Evolutionary conservation across 2,888 invertebrate genomes (phyloP).

Genomic region (Cartodere bifasciata): DNA sequence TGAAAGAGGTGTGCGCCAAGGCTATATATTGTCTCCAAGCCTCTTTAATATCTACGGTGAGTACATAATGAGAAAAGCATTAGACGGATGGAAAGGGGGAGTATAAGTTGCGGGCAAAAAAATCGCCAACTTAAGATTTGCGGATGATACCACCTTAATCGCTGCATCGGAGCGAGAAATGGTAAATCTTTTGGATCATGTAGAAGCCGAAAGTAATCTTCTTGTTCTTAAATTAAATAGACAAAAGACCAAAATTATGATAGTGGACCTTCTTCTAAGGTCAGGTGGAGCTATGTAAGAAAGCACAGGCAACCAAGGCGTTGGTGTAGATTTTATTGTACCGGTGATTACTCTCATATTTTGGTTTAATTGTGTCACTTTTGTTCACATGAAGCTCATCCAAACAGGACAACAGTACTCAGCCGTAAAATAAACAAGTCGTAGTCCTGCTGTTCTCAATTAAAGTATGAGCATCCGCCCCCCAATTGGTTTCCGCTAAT

Average conservation of each 20-base stretch:
- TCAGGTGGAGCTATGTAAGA: no score
- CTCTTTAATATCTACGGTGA: constrained; percentile 10
- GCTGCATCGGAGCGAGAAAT: constrained; percentile 3
- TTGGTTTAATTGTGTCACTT: no score
- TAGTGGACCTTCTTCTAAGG: no score
- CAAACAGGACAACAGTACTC: no score
- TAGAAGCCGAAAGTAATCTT: constrained; percentile 6
- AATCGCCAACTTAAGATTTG: constrained; percentile 8
- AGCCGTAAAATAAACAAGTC: no score
- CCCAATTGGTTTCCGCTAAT: no score
- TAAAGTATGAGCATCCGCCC: no score
- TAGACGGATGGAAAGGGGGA: constrained; percentile 7
- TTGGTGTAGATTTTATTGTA: no score
- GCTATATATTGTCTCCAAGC: constrained; percentile 3
- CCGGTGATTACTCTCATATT: no score
- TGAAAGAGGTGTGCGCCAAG: constrained; percentile 6
- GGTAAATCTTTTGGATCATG: constrained; percentile 6
- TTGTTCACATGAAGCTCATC: no score
- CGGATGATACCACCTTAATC: constrained; percentile 10
- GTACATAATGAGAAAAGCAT: constrained; percentile 7
- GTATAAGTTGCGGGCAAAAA: constrained; percentile 7
- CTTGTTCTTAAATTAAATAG: constrained; percentile 9
- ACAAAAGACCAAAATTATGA: constrained; percentile 5
- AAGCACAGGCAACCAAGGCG: no score
- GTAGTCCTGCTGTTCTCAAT: no score